Evolutionary conservation across 2,113 vertebrate species (phyloP).

Genomic region (Atlantisia rogersi): DNA sequence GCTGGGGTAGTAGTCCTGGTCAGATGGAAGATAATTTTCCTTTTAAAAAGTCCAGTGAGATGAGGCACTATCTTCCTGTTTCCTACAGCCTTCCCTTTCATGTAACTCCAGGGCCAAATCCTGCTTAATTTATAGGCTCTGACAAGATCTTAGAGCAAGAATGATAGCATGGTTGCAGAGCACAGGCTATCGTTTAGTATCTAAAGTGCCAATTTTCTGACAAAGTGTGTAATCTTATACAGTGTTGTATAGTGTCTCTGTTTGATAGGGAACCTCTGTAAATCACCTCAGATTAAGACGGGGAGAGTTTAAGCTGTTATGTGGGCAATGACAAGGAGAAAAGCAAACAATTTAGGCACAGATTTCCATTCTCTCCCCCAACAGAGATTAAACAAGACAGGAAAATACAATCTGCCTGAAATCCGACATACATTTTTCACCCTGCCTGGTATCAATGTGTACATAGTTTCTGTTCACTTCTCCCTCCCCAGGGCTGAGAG

Average conservation of each 20-base stretch:
- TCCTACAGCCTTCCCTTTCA: not conserved
- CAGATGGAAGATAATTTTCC: not conserved
- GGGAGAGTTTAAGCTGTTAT: not conserved
- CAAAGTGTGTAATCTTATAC: constrained; percentile 56
- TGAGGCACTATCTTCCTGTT: not conserved
- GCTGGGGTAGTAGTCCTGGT: not conserved
- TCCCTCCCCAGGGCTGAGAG: not conserved
- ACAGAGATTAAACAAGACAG: not conserved
- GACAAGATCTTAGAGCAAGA: constrained; percentile 45
- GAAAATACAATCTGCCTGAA: constrained; percentile 16
- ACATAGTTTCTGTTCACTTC: not conserved
- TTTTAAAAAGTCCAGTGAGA: not conserved
- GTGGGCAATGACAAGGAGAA: constrained; percentile 35
- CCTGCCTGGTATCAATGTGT: not conserved
- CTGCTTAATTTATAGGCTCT: constrained; percentile 42
- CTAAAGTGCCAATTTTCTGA: constrained; percentile 57
- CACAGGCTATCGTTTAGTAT: constrained; percentile 33
- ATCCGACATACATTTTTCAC: not conserved
- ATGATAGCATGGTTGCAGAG: constrained; percentile 38
- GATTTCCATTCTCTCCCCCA: not conserved
- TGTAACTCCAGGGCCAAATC: constrained; percentile 23
- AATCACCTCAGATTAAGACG: constrained; percentile 55
- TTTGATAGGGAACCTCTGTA: constrained; percentile 32
- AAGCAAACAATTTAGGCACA: constrained; percentile 36
- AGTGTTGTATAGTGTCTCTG: not conserved